phyloP scores from a whole-genome alignment of 2,113 vertebrate species.

The Prolemur simus region DNA sequence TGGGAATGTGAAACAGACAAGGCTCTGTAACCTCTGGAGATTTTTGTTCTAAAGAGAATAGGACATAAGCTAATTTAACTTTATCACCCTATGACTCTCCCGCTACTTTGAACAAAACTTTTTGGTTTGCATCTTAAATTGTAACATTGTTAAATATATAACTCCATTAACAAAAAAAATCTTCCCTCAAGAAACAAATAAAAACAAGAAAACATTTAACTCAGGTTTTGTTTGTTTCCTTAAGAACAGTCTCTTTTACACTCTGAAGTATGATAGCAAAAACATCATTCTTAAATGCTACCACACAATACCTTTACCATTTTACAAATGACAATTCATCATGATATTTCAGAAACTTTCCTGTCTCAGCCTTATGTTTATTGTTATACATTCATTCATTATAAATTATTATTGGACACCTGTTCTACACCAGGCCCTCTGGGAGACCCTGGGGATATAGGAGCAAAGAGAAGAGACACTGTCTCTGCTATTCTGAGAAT shows the following conservation, averaged over 20 bases:
- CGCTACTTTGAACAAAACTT: background rate
- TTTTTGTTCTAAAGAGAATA: background rate
- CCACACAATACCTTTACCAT: background rate
- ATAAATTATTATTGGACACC: background rate
- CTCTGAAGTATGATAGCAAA: background rate
- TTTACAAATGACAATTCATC: background rate
- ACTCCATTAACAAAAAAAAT: background rate
- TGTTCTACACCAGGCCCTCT: background rate
- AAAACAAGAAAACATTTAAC: background rate
- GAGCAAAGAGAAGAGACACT: background rate
- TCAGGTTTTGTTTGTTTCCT: background rate
- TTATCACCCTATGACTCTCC: background rate
- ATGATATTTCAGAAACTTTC: background rate
- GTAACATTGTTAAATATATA: background rate
- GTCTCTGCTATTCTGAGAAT: background rate
- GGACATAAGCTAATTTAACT: background rate
- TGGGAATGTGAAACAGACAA: background rate
- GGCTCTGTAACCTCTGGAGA: background rate
- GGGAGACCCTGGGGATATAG: background rate
- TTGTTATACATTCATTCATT: background rate
- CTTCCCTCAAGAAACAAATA: background rate
- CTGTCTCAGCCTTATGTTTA: background rate
- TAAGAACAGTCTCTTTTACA: background rate
- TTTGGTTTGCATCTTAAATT: background rate
- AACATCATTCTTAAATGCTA: background rate